Base-by-base conservation (phyloP, 2,888 invertebrate species). In the Dilophus febrilis region DNA sequence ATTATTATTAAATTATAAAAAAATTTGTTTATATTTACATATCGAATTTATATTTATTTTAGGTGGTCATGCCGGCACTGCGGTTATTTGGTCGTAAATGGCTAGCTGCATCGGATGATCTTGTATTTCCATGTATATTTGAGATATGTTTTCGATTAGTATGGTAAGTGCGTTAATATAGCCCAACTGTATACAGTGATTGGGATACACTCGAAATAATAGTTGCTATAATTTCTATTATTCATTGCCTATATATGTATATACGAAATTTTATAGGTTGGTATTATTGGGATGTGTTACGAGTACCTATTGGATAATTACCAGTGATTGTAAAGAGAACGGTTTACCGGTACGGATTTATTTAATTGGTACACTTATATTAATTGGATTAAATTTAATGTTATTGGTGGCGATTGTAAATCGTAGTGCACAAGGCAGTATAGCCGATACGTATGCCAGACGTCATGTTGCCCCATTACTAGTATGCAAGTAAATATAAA, bases 31-130 rank as follows among this genome's bases (percentile, higher is more conserved):
- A n/a, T n/a, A n/a, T n/a, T n/a, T n/a, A n/a, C n/a, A n/a, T n/a
- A n/a, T n/a, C n/a, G n/a, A n/a, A n/a, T 22, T 22, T 6, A 22
- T 22, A 6, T 13, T 39, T 33, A n/a, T 22, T 4, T 16, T 39
- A 28, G 3, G 12, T 32, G 40, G 55, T 52, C 49, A 91, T 91
- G 90, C 90, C 90, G 56, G 86, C 86, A 51, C 70, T 90, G 56
- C 75, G 78, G 58, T 74, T 86, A 47, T 85, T 88, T 59, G 82
- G 81, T 54, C 73, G 90, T 57, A 80, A 85, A 65, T 91, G 90
- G 90, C 74, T 83, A 53, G 82, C 87, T 52, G 86, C 83, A 53
- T 83, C 85, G 50, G 91, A 91, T 65, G 91, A 91, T 64, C 78
- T 91, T 54, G 88, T 91, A 34, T 85, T 86, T 59, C 88, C 88